Evolutionary conservation across 1,140 invertebrate species (phyloP).

Genomic region (Monochamus saltuarius): DNA sequence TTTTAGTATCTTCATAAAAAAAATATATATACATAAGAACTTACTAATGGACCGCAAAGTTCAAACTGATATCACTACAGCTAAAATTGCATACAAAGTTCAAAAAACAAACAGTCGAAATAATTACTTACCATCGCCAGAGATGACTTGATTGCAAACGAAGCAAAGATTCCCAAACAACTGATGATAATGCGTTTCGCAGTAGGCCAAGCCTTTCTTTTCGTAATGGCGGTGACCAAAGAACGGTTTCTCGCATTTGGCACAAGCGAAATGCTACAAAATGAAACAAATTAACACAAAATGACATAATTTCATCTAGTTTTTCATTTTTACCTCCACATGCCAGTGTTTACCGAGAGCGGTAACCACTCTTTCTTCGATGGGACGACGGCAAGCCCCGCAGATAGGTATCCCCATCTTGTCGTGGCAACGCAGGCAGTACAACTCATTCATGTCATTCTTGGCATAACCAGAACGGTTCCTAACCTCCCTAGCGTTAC

Average conservation of each 20-base stretch:
- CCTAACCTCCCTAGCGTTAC: conserved; percentile 92
- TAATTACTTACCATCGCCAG: conserved; percentile 83
- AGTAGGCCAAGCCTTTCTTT: conserved; percentile 97
- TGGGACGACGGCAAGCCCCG: conserved; percentile 93
- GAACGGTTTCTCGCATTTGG: conserved; percentile 99
- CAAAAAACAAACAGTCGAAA: no score
- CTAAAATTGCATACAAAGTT: no score
- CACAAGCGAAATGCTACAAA: conserved; percentile 94
- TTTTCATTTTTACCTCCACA: conserved; percentile 72
- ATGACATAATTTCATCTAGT: not conserved
- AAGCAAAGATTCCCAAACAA: conserved; percentile 98
- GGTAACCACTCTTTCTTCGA: conserved; percentile 95
- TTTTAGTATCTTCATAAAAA: no score
- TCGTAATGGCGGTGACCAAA: conserved; percentile 98
- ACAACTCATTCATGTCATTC: conserved; percentile 95
- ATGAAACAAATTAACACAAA: not conserved
- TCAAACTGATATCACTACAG: no score
- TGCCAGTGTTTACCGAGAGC: conserved; percentile 99
- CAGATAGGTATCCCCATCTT: conserved; percentile 99
- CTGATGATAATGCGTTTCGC: conserved; percentile 99
- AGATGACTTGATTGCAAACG: conserved; percentile 97
- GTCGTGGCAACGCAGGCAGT: conserved; percentile 97
- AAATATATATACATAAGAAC: no score
- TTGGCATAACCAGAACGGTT: conserved; percentile 84
- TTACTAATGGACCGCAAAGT: no score